Conservation (phyloP, 1,140 invertebrate species). For the Orchesella cincta region DNA sequence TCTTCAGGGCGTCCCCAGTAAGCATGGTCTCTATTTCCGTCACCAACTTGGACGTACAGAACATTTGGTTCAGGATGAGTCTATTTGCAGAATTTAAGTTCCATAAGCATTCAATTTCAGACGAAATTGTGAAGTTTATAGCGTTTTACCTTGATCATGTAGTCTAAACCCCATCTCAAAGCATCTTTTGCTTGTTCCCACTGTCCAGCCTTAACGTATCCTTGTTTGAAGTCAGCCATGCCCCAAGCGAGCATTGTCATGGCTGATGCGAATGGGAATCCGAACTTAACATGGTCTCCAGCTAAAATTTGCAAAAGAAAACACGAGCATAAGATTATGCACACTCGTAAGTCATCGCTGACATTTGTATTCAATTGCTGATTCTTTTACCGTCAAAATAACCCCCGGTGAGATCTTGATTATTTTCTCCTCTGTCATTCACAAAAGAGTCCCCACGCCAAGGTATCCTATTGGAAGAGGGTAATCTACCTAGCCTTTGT, state of each 20-base stretch:
- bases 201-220: slow-evolving; percentile 51
- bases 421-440: slow-evolving; percentile 54
- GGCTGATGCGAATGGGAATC: slow-evolving; percentile 57
- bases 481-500: slow-evolving; percentile 55
- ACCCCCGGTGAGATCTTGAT: slow-evolving; percentile 56
- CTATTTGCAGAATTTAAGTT: slow-evolving; percentile 7
- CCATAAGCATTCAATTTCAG: slow-evolving; percentile 15
- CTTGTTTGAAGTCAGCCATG: slow-evolving; percentile 54
- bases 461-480: slow-evolving; percentile 53
- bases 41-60: slow-evolving; percentile 52
- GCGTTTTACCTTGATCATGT: slow-evolving; percentile 55
- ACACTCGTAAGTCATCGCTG: too few species aligned
- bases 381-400: slow-evolving; percentile 55
- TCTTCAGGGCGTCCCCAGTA: slow-evolving; percentile 55
- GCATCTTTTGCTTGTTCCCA: slow-evolving; percentile 51
- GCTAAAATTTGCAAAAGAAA: slow-evolving; percentile 51
- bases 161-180: slow-evolving; percentile 58
- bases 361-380: neutral
- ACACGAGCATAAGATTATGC: neutral
- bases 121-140: neutral
- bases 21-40: slow-evolving; percentile 49
- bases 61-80: slow-evolving; percentile 36
- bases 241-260: slow-evolving; percentile 57
- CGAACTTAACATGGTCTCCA: slow-evolving; percentile 59
- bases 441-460: slow-evolving; percentile 56